Evolutionary conservation across 1,140 invertebrate species (phyloP), one percentile per base, ranked within the genome.

Genomic region (Bradynema listronoti): DNA sequence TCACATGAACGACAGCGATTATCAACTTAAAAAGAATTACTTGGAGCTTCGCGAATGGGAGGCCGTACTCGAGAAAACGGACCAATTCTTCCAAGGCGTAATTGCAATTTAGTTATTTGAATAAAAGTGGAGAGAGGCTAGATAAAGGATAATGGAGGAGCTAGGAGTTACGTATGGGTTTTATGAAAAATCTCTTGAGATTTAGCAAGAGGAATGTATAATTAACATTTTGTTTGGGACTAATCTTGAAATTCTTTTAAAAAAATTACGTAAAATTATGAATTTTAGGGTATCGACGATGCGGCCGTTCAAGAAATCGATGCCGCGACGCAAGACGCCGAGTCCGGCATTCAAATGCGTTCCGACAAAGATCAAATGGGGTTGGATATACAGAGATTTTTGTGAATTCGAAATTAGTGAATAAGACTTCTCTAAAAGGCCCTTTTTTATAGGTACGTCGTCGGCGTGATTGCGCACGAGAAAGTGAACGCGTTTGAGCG

Each of bases 31-130:
- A 41, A 73, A 63, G 33, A 78, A 78, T 43, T 78, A 58, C 42
- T 49, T 77, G 32, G 75, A 78, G 56, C 62, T 79, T 24, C 74
- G 73, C 36, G 75, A 78, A 65, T 76, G 75, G 75, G 72, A 78
- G 46, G 61, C 71, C 46, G 75, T 78, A 42, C 60, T 78, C 43
- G 58, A 75, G 25, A 79, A 79, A 47, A 76, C 75, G 19, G 77
- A 78, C 46, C 54, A 68, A 36, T 79, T 79, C 55, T 78, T 78
- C 61, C 56, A 78, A 65, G 74, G 72, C 30, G 74, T 57, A 57
- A 4, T 2, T 4, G n/a, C n/a, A n/a, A n/a, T n/a, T n/a, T n/a
- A 39, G 11, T 39, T 39, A 11, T 39, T 39, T n/a, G 11, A 39
- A 39, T 16, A 22, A n/a, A 42, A 42, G n/a, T n/a, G n/a, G n/a